Base-by-base conservation (phyloP, 2,113 vertebrate genomes). In the Coryphaenoides rupestris region DNA sequence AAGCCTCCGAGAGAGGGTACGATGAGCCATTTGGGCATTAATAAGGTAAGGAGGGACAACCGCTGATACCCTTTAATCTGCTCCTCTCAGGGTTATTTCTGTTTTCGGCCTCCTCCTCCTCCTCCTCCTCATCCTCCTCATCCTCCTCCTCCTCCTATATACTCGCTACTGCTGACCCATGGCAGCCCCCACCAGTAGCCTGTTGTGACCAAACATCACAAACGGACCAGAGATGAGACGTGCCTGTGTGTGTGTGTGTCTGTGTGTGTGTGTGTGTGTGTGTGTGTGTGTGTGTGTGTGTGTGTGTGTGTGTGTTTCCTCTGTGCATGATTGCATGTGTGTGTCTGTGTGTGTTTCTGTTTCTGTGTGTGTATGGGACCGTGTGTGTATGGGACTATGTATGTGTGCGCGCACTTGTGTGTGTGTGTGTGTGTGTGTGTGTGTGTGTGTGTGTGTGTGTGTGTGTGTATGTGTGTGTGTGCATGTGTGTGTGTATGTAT, bases 11-110 rank as follows among this genome's bases (percentile, higher is more conserved):
- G 72, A 76, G 72, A 69, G 77, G 60, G 71, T 84, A 80, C 83
- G 88, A 88, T 90, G 86, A 86, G 81, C 84, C 58, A 82, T 87
- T 82, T 74, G n/a, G 75, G 33, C 73, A 86, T 90, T 91, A 89
- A 88, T 89, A 87, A 83, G 72, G 73, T 73, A 71, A 78, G 13
- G 33, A 47, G 74, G 79, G 79, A 82, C 68, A 68, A 65, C 74
- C 65, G 69, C 63, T 22, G 3, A 63, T 81, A 56, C 81, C 84
- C 89, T 90, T 87, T 90, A 87, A 91, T 91, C 81, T 88, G 62
- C 63, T 68, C 63, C 72, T 76, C 70, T 63, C 68, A 66, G 73
- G 70, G 50, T 55, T 84, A 69, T 81, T 81, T 79, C 33, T 40
- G 33, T 40, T 40, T 40, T 40, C 33, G 9, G 9, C 33, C 33